A percentile compares a stretch with the other conserved stretches of the same genome.
Evolutionary conservation across 2,888 invertebrate species (phyloP).

Genomic region (Rhamphomyia laevipes): DNA sequence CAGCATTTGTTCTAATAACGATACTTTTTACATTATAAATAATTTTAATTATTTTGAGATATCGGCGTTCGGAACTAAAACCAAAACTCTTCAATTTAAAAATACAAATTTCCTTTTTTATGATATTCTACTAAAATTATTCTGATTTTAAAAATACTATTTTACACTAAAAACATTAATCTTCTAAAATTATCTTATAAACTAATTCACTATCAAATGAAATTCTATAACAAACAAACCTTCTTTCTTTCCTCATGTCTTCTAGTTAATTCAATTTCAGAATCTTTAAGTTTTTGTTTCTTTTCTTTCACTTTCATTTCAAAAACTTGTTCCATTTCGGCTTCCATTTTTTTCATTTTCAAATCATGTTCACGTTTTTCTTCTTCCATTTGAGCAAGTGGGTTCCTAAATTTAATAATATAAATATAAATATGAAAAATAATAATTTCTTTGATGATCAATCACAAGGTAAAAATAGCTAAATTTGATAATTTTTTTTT

Average conservation of each 20-base stretch:
- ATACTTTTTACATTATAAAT: too few relatives aligned
- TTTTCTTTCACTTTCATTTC: conserved; percentile 97
- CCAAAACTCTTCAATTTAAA: too few relatives aligned
- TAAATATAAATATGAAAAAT: background rate
- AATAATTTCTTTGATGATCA: too few relatives aligned
- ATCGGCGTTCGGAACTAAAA: too few relatives aligned
- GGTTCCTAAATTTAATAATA: conserved; percentile 58
- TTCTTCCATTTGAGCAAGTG: conserved; percentile 96
- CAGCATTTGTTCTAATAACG: too few relatives aligned
- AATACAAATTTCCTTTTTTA: too few relatives aligned
- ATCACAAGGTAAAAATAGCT: too few relatives aligned
- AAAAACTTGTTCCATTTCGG: conserved; percentile 98
- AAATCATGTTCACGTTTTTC: conserved; percentile 92
- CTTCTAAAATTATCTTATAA: conserved; percentile 40
- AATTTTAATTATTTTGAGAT: too few relatives aligned
- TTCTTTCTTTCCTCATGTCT: conserved; percentile 73
- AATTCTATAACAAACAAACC: conserved; percentile 28
- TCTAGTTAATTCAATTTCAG: conserved; percentile 83
- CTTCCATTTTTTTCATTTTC: conserved; percentile 98
- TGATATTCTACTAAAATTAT: too few relatives aligned
- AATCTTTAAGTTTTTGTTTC: conserved; percentile 90
- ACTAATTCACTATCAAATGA: background rate
- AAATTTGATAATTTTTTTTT: too few relatives aligned
- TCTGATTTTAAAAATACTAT: too few relatives aligned
- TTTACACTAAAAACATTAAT: conserved; percentile 5